Evolutionary conservation across 1,140 invertebrate species (phyloP).

Genomic region (Oscheius sp.): DNA sequence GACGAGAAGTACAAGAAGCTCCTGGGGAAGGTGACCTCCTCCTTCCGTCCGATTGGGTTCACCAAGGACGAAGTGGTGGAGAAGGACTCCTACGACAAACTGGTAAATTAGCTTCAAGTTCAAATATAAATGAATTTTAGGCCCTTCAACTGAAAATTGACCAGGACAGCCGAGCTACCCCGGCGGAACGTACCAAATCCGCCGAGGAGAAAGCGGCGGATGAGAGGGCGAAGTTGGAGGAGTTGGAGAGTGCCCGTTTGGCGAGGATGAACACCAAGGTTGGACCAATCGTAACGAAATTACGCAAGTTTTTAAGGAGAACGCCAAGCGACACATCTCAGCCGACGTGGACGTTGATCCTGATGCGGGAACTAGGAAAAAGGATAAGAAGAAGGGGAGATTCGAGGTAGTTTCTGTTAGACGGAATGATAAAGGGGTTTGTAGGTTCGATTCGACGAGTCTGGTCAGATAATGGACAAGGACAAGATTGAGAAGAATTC

Average conservation of each 20-base stretch:
- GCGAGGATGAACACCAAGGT: constrained; percentile 26
- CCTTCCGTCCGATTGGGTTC: constrained; percentile 17
- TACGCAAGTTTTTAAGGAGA: not conserved
- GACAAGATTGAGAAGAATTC: not conserved
- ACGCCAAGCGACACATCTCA: constrained; percentile 6
- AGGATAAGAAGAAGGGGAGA: constrained; percentile 12
- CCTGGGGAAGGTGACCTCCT: constrained; percentile 8
- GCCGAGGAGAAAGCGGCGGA: constrained; percentile 30
- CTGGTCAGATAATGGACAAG: constrained; percentile 2
- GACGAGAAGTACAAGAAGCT: constrained; percentile 29
- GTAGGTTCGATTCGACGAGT: constrained; percentile 6
- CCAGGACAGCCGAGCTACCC: constrained; percentile 20
- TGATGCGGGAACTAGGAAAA: not conserved
- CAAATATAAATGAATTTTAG: constrained; percentile 17
- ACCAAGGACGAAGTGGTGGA: constrained; percentile 27
- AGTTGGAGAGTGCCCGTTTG: constrained; percentile 21
- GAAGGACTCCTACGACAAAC: constrained; percentile 38
- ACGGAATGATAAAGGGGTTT: not conserved
- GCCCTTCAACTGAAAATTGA: constrained; percentile 12
- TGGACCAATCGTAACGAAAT: not conserved
- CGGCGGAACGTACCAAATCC: constrained; percentile 29
- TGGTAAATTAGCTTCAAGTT: constrained; percentile 33
- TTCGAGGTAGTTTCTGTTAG: constrained; percentile 10
- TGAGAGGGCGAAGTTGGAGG: constrained; percentile 38
- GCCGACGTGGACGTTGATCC: constrained; percentile 13